Conservation (phyloP, 2,888 invertebrate species). For the Glomeris marginata region DNA sequence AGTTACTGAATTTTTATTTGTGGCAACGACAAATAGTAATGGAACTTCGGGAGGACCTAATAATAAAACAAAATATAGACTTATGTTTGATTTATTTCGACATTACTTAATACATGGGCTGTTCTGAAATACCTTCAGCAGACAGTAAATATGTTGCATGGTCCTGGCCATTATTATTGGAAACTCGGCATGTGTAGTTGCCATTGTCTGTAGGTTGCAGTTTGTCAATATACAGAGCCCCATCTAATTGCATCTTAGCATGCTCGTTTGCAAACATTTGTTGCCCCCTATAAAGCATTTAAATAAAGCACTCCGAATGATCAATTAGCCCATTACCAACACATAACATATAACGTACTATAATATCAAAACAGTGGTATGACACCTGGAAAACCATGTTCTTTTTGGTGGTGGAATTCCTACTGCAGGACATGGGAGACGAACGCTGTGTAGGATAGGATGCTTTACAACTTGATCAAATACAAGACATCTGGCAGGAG, state of each 20-base stretch:
- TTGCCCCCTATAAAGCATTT: not conserved
- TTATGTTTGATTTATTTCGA: no score
- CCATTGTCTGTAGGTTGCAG: constrained; percentile 4
- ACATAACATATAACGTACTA: no score
- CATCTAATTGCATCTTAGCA: not conserved
- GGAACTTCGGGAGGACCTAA: constrained; percentile 5
- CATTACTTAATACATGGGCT: no score
- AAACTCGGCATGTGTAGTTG: constrained; percentile 9
- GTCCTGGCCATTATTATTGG: constrained; percentile 6
- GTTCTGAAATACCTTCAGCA: constrained; percentile 4
- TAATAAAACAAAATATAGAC: not conserved
- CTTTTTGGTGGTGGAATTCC: constrained; percentile 7
- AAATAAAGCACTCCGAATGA: no score
- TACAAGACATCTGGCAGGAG: constrained; percentile 8
- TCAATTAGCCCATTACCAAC: no score
- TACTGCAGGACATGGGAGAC: constrained; percentile 9
- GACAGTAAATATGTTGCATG: not conserved
- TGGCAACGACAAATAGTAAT: not conserved
- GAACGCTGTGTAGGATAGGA: constrained; percentile 1
- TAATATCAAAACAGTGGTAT: no score
- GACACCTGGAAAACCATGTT: constrained; percentile 9
- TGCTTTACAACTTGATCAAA: constrained; percentile 6
- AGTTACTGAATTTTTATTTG: not conserved
- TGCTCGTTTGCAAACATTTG: not conserved
- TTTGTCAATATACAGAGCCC: not conserved